A percentile compares a stretch with the other conserved stretches of the same genome.
phyloP scores from a whole-genome alignment of 2,888 invertebrate genomes.

The Apamea monoglypha region DNA sequence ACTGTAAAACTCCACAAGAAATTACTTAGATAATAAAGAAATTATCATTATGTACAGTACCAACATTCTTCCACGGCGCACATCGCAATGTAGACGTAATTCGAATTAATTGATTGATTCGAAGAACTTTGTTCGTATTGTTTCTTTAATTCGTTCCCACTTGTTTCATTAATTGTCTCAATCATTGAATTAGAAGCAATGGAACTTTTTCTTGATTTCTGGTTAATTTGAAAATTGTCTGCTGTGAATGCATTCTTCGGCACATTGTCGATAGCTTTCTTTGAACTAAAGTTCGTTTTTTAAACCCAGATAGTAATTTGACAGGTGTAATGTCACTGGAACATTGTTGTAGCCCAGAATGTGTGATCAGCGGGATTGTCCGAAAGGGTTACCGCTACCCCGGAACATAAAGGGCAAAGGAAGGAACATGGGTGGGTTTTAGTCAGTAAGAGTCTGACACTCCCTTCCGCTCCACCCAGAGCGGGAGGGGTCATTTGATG shows the following conservation, averaged over 20 bases:
- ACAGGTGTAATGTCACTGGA: not conserved
- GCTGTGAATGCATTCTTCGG: constrained; percentile 24
- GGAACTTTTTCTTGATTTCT: constrained; percentile 35
- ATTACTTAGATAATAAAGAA: not conserved
- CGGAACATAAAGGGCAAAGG: too few relatives aligned
- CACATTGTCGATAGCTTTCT: constrained; percentile 15
- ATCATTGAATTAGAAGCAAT: constrained; percentile 40
- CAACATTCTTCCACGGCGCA: constrained; percentile 10
- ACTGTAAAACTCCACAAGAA: not conserved
- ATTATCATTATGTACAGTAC: constrained; percentile 10
- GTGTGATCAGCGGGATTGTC: too few relatives aligned
- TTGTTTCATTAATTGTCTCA: constrained; percentile 48
- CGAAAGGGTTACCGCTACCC: too few relatives aligned
- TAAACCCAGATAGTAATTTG: too few relatives aligned
- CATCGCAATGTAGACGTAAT: constrained; percentile 24
- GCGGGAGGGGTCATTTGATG: too few relatives aligned
- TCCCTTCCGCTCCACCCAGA: too few relatives aligned
- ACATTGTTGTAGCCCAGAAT: not conserved
- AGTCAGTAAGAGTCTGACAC: too few relatives aligned
- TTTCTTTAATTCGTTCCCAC: constrained; percentile 49
- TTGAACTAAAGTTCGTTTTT: not conserved
- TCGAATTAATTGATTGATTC: constrained; percentile 50
- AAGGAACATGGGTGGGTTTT: too few relatives aligned
- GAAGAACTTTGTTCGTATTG: constrained; percentile 33
- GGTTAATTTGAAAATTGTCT: constrained; percentile 23